Evolutionary conservation across 2,797 vertebrate genomes (phyloP).

Genomic region (Xiphorhynchus erythropygius): DNA sequence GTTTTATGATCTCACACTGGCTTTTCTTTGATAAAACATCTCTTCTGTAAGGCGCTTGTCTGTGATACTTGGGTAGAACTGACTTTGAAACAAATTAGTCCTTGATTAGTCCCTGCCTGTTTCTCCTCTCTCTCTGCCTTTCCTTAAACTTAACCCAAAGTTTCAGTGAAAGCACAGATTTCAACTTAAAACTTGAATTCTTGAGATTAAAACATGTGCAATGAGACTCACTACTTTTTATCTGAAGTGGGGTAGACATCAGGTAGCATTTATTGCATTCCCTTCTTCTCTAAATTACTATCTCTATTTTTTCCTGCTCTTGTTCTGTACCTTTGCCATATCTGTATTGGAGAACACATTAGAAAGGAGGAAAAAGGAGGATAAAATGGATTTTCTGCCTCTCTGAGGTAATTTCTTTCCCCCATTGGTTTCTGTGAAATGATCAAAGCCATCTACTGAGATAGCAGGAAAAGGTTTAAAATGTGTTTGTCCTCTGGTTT

Average conservation of each 20-base stretch:
- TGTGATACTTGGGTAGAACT: neutral
- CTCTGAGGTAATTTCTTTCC: neutral
- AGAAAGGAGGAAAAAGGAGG: neutral
- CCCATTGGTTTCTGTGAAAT: neutral
- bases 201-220: neutral
- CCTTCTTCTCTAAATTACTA: neutral
- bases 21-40: neutral
- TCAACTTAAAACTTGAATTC: neutral
- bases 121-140: neutral
- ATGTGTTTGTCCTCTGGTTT: neutral
- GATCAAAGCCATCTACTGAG: neutral
- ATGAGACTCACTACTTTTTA: neutral
- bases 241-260: neutral
- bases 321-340: neutral
- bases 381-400: neutral
- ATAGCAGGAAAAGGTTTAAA: neutral
- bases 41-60: neutral
- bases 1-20: neutral
- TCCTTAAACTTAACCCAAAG: neutral
- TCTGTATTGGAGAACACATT: neutral
- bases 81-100: neutral
- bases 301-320: neutral
- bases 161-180: neutral
- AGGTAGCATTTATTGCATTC: neutral
- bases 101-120: neutral